Evolutionary conservation across 2,113 vertebrate genomes (phyloP), one percentile per base, ranked within the genome.

Genomic region (Heterocephalus glaber): DNA sequence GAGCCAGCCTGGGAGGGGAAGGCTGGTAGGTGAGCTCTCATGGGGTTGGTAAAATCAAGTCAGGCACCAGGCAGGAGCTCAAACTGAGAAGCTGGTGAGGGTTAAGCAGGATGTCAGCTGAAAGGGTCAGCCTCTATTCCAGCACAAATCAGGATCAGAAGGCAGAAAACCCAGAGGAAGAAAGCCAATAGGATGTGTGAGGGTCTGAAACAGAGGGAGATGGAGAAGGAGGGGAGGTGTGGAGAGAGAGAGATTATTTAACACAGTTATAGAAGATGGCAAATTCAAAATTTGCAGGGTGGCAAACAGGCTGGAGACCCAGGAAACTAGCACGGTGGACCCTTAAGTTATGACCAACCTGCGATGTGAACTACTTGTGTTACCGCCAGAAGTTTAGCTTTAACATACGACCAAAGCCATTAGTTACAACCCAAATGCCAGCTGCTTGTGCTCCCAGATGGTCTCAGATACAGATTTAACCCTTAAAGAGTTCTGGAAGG

Each of bases 141-240:
- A 47, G 44, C 6, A 16, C 7, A 26, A 49, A 68, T 85, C 86
- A 83, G 49, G 5, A 68, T 5, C 72, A 70, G 5, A 83, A 26
- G n/a, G n/a, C 74, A 77, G n/a, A 77, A 95, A 93, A n/a, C 26
- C n/a, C 66, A 97, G 33, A 92, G 56, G 41, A 95, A 81, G 11
- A 72, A 17, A 68, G 86, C 30, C 56, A 92, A 60, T 16, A 90
- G 41, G 3, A 58, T 22, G 2, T 72, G 0, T 33, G 14, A 38
- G 3, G 19, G 1, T 56, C 13, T 28, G 74, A 77, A 44, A 49
- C 7, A 17, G 19, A 47, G 19, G 30, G 30, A 65, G 5, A 10
- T 2, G 33, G 3, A 11, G 47, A 19, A 9, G 3, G 9, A 8
- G 49, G 4, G 35, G 4, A 30, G n/a, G n/a, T n/a, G n/a, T n/a